These are phyloP conservation scores for Plebejus argus DNA, from an alignment of 2,888 invertebrate species.

Conservation along the genomic window DNA sequence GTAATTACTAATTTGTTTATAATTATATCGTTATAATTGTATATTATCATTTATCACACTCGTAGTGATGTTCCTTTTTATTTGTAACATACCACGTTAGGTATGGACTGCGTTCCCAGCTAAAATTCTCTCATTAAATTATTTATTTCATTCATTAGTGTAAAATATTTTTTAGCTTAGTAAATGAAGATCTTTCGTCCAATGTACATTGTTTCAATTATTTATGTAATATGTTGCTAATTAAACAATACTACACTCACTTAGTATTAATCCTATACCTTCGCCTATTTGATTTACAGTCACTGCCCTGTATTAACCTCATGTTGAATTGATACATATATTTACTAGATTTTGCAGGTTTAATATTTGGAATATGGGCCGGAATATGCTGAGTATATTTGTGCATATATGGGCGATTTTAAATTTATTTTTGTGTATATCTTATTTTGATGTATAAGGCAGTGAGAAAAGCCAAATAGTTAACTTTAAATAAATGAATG, in stretches of 20 bases:
- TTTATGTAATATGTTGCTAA: conserved; percentile 26
- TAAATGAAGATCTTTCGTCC: conserved; percentile 23
- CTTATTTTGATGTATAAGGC: conserved; percentile 2
- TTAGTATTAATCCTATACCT: conserved; percentile 27
- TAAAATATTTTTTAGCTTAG: conserved; percentile 32
- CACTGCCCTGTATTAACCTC: conserved; percentile 10
- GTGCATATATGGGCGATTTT: neutral
- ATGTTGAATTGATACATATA: neutral
- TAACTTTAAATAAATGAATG: conserved; percentile 10
- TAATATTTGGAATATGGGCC: neutral
- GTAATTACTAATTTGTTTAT: conserved; percentile 25
- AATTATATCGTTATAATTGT: conserved; percentile 15
- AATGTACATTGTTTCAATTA: conserved; percentile 23
- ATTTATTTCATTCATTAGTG: conserved; percentile 35
- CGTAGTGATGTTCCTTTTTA: conserved; percentile 28
- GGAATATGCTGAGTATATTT: neutral
- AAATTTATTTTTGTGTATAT: neutral
- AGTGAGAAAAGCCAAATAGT: conserved; percentile 25
- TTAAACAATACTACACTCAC: conserved; percentile 15
- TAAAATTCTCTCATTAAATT: conserved; percentile 12
- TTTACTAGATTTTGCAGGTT: neutral
- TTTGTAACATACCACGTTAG: neutral
- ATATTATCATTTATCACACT: conserved; percentile 13
- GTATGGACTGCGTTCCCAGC: neutral
- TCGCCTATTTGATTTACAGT: neutral